phyloP scores from a whole-genome alignment of 2,113 vertebrate genomes.

The Tretioscincus oriximinensis region DNA sequence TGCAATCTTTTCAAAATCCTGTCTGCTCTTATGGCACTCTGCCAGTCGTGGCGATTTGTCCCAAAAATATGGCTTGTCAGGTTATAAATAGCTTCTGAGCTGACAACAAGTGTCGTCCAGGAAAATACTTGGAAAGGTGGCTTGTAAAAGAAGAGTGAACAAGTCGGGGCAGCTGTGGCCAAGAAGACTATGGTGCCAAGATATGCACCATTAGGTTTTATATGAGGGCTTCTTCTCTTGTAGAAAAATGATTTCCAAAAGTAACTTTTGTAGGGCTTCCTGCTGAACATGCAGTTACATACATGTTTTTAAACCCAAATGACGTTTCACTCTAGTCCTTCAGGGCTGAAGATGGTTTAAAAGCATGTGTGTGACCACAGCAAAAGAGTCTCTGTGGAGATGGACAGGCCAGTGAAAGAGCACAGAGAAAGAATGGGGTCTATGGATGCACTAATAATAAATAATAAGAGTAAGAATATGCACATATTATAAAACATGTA shows the following conservation, averaged over 20 bases:
- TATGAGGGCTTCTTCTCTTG: slow-evolving; percentile 30
- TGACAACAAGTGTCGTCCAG: slow-evolving; percentile 60
- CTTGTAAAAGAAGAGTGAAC: slow-evolving; percentile 59
- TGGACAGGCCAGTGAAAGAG: too few species aligned
- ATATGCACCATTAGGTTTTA: slow-evolving; percentile 32
- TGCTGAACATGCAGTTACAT: too few species aligned
- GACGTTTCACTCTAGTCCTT: too few species aligned
- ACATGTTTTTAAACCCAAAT: too few species aligned
- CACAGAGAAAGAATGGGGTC: background rate
- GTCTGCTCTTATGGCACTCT: slow-evolving; percentile 47
- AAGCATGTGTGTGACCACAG: too few species aligned
- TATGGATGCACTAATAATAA: background rate
- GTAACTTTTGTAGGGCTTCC: background rate
- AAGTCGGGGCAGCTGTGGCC: slow-evolving; percentile 61
- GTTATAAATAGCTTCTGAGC: slow-evolving; percentile 65
- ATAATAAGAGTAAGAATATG: too few species aligned
- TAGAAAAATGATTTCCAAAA: background rate
- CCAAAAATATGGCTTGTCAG: slow-evolving; percentile 53
- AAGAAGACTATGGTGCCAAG: slow-evolving; percentile 51
- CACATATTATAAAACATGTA: too few species aligned
- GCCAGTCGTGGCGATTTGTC: slow-evolving; percentile 44
- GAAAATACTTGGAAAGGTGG: slow-evolving; percentile 58
- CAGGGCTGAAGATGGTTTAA: too few species aligned
- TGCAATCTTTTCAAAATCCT: slow-evolving; percentile 26
- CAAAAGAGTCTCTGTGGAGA: background rate